Conservation (phyloP, 2,888 invertebrate species). For the Abrostola tripartita region DNA sequence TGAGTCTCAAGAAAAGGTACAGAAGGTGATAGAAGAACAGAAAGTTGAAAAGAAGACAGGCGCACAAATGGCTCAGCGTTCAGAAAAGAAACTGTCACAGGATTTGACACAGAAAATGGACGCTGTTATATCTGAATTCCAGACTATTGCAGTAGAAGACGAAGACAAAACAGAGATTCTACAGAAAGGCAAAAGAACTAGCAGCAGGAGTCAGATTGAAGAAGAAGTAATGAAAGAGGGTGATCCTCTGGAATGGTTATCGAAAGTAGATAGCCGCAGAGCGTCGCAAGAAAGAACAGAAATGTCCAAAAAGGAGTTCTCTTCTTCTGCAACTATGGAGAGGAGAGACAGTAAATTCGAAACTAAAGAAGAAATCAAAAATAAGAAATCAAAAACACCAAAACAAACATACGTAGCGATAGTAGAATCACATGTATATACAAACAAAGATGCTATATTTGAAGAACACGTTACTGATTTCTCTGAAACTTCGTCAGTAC, state of each 20-base stretch:
- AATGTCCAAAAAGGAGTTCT: constrained; percentile 53
- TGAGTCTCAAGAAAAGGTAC: constrained; percentile 20
- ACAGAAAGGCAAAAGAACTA: constrained; percentile 65
- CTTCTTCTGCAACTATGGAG: constrained; percentile 57
- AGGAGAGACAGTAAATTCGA: constrained; percentile 60
- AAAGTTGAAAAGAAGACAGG: constrained; percentile 64
- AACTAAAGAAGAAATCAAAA: constrained; percentile 44
- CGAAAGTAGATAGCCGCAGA: constrained; percentile 61
- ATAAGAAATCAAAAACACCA: constrained; percentile 58
- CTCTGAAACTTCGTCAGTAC: constrained; percentile 67
- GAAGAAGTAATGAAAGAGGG: constrained; percentile 69
- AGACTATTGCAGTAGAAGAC: constrained; percentile 72
- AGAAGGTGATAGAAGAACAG: constrained; percentile 30
- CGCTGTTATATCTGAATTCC: constrained; percentile 79
- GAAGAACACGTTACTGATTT: constrained; percentile 66
- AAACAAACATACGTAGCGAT: constrained; percentile 78
- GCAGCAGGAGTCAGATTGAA: constrained; percentile 71
- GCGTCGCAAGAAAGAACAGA: constrained; percentile 55
- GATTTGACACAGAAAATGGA: constrained; percentile 79
- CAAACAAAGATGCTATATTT: constrained; percentile 79
- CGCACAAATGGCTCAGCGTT: constrained; percentile 78
- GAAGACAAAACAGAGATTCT: constrained; percentile 44
- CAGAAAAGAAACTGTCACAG: constrained; percentile 72
- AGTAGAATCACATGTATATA: constrained; percentile 83
- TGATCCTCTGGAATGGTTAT: constrained; percentile 74